Conservation (phyloP, 2,797 vertebrate genomes). For the Pseudochirops corinnae region DNA sequence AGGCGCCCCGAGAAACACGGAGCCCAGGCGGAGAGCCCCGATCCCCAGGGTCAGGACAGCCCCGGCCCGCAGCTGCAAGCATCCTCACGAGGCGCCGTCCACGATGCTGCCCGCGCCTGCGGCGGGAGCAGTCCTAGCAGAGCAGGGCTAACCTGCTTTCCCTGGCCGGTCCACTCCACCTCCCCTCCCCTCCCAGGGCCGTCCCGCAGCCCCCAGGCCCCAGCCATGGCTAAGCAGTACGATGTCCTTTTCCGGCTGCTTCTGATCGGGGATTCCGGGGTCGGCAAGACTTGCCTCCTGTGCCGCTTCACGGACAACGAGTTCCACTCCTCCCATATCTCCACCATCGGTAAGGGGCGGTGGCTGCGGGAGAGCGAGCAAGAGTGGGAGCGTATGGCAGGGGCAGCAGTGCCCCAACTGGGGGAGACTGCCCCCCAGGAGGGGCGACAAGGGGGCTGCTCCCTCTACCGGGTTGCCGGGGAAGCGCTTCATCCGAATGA, state of each 20-base stretch:
- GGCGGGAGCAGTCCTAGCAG: slow-evolving; percentile 54
- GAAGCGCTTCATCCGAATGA: slow-evolving; percentile 6
- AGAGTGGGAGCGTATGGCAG: not conserved
- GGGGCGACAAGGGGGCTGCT: not conserved
- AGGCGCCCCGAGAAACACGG: not conserved
- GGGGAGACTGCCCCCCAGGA: not conserved
- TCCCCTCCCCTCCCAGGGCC: slow-evolving; percentile 59
- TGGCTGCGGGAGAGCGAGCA: slow-evolving; percentile 40
- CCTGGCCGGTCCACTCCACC: slow-evolving; percentile 66
- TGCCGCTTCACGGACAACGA: slow-evolving; percentile 95
- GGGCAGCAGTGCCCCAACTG: not conserved
- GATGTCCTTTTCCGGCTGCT: slow-evolving; percentile 94
- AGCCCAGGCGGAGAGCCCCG: not conserved
- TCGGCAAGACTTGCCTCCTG: slow-evolving; percentile 95
- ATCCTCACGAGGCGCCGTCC: slow-evolving; percentile 57
- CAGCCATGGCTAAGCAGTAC: slow-evolving; percentile 95
- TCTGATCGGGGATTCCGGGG: slow-evolving; percentile 95
- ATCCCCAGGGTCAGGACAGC: slow-evolving; percentile 19
- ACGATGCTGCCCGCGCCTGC: slow-evolving; percentile 59
- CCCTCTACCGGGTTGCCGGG: not conserved
- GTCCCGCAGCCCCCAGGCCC: slow-evolving; percentile 66
- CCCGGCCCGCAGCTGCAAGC: slow-evolving; percentile 41
- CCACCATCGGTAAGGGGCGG: slow-evolving; percentile 94
- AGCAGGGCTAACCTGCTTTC: slow-evolving; percentile 72
- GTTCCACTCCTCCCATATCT: slow-evolving; percentile 94